phyloP scores from a whole-genome alignment of 2,888 invertebrate genomes.

The Cantharis rustica region DNA sequence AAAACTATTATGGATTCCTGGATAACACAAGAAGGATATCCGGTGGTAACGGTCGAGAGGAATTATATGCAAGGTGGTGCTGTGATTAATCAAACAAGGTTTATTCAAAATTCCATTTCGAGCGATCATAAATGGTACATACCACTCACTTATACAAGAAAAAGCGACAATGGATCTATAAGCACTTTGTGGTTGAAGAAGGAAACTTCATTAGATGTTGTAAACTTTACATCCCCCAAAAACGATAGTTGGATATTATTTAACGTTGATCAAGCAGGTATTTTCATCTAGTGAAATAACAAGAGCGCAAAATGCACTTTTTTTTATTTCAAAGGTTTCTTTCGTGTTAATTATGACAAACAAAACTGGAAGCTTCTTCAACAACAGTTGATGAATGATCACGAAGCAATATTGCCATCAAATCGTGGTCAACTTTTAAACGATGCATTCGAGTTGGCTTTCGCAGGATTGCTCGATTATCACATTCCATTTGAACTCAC shows the following conservation, averaged over 20 bases:
- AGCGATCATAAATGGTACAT: conserved; percentile 61
- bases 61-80: conserved; percentile 58
- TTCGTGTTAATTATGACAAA: conserved; percentile 66
- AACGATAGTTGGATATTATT: conserved; percentile 62
- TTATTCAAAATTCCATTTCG: conserved; percentile 43
- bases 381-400: conserved; percentile 52
- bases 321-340: no score
- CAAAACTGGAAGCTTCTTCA: conserved; percentile 63
- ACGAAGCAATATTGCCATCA: conserved; percentile 60
- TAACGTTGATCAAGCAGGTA: conserved; percentile 66
- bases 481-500: conserved; percentile 66
- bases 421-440: conserved; percentile 74
- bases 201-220: conserved; percentile 34
- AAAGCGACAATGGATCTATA: conserved; percentile 32
- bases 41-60: conserved; percentile 64
- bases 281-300: no score
- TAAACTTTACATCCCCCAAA: conserved; percentile 43
- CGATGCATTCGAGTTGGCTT: conserved; percentile 71
- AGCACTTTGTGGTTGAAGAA: conserved; percentile 45
- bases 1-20: conserved; percentile 72
- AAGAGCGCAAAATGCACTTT: no score
- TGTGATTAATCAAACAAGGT: conserved; percentile 59
- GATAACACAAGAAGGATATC: conserved; percentile 74
- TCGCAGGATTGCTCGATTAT: conserved; percentile 63
- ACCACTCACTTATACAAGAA: conserved; percentile 61